Base-by-base conservation (phyloP, 2,113 vertebrate genomes). In the Ondatra zibethicus region DNA sequence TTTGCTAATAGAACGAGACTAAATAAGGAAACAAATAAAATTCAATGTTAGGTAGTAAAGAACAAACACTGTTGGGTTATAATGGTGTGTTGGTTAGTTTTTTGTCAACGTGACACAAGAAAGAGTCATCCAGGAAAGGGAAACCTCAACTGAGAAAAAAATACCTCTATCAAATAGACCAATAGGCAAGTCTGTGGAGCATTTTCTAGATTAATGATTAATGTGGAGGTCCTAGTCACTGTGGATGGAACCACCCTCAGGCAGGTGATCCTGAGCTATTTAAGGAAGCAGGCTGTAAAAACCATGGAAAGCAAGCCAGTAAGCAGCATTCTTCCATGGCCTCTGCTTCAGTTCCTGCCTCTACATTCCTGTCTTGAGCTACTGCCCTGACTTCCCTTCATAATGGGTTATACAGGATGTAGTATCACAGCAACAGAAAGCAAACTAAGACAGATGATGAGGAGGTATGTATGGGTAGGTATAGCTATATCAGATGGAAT, bases 21-120 rank as follows among this genome's bases (percentile, higher is more conserved):
- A 89, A 94, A 65, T 84, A 87, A 73, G 25, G 4, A 75, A 93
- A 52, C 1, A 84, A 96, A 75, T 88, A 68, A 88, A 85, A 96
- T 58, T 55, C 14, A 93, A 42, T 61, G 63, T 76, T 66, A 91
- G 45, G 14, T 65, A 91, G 25, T 70, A 42, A 96, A 31, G 23
- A 75, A 39, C 61, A 93, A 50, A 90, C 88, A 39, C 68, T 42
- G 72, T 72, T 31, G 21, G 4, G 17, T 45, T 72, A 4, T 86
- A 33, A 77, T 70, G 23, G 19, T 72, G 81, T 52, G 50, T 10
- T 80, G 6, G 31, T 52, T 33, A 52, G 42, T 12, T 23, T 81
- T 39, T 52, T 36, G 19, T 81, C 78, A n/a, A 55, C 19, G 23
- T 81, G 78, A 55, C 33, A 21, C 16, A 80, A 52, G 77, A 7